Conservation (phyloP, 1,140 invertebrate genomes). For the Asbolus verrucosus region DNA sequence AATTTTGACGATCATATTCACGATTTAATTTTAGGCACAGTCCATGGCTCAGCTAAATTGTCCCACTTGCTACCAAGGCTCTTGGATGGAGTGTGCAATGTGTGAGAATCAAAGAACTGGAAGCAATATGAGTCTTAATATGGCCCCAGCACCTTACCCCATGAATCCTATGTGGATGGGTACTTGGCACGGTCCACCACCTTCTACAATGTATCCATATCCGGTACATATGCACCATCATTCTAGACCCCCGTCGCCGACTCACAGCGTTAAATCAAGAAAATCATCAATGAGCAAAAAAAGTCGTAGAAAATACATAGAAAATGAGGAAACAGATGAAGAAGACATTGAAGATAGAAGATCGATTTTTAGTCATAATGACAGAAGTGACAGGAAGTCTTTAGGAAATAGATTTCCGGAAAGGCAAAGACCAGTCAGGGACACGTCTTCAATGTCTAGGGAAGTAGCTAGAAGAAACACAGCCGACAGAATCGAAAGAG, state of each 20-base stretch:
- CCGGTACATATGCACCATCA: conserved; percentile 62
- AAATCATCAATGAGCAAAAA: conserved; percentile 69
- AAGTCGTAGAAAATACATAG: conserved; percentile 61
- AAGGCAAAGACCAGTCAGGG: conserved; percentile 48
- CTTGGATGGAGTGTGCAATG: conserved; percentile 63
- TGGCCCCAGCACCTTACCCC: conserved; percentile 64
- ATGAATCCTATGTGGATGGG: conserved; percentile 65
- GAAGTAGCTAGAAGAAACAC: conserved; percentile 51
- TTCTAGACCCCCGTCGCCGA: conserved; percentile 74
- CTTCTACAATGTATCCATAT: conserved; percentile 65
- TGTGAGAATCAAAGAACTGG: conserved; percentile 71
- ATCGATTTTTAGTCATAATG: conserved; percentile 57
- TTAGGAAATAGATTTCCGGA: conserved; percentile 50
- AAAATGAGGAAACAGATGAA: conserved; percentile 62
- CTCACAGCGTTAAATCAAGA: conserved; percentile 75
- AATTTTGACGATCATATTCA: conserved; percentile 1
- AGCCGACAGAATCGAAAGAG: conserved; percentile 56
- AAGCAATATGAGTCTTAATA: conserved; percentile 76
- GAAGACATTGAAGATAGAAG: conserved; percentile 64
- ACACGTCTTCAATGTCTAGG: conserved; percentile 60
- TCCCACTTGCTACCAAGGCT: conserved; percentile 68
- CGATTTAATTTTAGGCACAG: conserved; percentile 70
- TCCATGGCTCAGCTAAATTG: conserved; percentile 77
- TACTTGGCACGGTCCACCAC: conserved; percentile 66
- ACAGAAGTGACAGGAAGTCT: conserved; percentile 55